phyloP scores from a whole-genome alignment of 2,888 invertebrate genomes.

The Caenorhabditis sulstoni region DNA sequence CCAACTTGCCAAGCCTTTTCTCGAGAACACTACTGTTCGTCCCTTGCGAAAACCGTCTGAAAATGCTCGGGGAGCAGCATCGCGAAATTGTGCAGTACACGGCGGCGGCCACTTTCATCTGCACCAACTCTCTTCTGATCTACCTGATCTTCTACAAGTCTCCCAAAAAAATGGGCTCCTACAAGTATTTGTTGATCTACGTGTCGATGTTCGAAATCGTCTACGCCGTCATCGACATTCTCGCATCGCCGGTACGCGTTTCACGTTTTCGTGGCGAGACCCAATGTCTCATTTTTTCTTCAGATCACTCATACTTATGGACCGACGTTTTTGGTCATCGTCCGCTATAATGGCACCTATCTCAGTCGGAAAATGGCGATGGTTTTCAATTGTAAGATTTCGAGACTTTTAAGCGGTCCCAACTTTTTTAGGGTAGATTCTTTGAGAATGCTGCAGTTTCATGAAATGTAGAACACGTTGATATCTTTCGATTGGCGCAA shows the following conservation, averaged over 20 bases:
- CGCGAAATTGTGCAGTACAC: background rate
- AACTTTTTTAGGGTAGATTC: no score
- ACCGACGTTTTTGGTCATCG: background rate
- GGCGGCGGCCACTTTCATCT: slow-evolving; percentile 1
- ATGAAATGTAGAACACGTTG: no score
- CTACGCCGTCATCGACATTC: slow-evolving; percentile 10
- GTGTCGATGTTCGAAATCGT: slow-evolving; percentile 27
- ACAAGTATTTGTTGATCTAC: slow-evolving; percentile 31
- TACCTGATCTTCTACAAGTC: slow-evolving; percentile 14
- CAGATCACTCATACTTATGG: background rate
- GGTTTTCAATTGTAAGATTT: no score
- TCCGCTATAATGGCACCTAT: background rate
- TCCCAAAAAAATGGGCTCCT: slow-evolving; percentile 19
- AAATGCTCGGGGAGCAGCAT: no score
- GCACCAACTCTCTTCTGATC: slow-evolving; percentile 15
- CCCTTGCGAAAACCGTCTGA: no score
- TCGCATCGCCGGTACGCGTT: background rate
- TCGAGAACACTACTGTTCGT: no score
- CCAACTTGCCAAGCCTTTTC: no score
- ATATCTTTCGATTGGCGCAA: no score
- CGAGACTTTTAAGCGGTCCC: no score
- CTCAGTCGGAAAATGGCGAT: background rate
- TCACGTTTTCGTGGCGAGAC: background rate
- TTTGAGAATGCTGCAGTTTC: no score
- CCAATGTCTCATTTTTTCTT: no score